Evolutionary conservation across 2,888 invertebrate genomes (phyloP), one percentile per base, ranked within the genome.

Genomic region (Willowsia nigromaculata): DNA sequence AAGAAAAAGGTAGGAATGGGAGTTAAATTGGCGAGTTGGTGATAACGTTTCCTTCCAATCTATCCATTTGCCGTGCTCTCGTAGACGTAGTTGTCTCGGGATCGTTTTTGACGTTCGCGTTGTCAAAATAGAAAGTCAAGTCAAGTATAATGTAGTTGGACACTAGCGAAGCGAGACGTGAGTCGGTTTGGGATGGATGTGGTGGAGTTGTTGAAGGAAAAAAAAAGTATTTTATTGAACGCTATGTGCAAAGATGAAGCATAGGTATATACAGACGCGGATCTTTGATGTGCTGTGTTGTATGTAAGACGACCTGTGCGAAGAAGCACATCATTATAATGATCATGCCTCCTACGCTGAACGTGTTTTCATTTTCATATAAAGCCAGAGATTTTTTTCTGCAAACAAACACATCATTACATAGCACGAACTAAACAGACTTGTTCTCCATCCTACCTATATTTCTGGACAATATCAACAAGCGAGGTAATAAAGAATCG

Each of bases 121-220:
- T 84, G 84, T 84, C 84, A 84, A 84, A 84, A 84, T 68, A 84
- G 27, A 25, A n/a, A 71, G 65, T 50, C 53, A 56, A 71, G 53
- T 56, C 74, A 71, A 43, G 43, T 43, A 71, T n/a, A n/a, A 30
- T 33, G n/a, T n/a, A n/a, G n/a, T 50, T 47, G 82, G 82, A 83
- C 65, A 50, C 30, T 74, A 27, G 43, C 71, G 74, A 84, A 83
- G 83, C 71, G 74, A 43, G 53, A 84, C 71, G 40, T 83, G 81
- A 65, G 30, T 78, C 13, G 74, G 22, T 47, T 43, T 50, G 25
- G 13, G 71, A 43, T 15, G 9, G 6, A 27, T 18, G 18, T 40
- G 18, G 68, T 13, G 47, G n/a, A 25, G 74, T 50, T 71, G 43
- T n/a, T 18, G 43, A 18, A 78, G 62, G 22, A 53, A 83, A 50